Conservation (phyloP, 1,140 invertebrate genomes). For the Tetraneura akinire region DNA sequence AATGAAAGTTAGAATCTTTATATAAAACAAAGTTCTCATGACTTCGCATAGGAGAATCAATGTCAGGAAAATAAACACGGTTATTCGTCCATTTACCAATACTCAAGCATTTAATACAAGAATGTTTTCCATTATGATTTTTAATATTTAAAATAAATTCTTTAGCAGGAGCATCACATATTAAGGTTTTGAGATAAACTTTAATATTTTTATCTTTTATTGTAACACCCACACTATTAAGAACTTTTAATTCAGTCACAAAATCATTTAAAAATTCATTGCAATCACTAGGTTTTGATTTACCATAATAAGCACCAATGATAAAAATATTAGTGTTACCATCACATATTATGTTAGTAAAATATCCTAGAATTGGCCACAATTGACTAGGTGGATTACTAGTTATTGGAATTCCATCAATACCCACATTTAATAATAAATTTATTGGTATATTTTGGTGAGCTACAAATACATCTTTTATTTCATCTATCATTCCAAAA, state of each 20-base stretch:
- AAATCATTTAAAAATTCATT: neutral
- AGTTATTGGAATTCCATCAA: neutral
- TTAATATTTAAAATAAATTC: constrained; percentile 11
- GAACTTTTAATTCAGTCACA: neutral
- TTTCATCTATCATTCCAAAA: too few species aligned
- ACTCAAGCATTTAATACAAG: neutral
- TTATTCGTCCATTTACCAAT: neutral
- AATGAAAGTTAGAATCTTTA: neutral
- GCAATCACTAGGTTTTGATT: neutral
- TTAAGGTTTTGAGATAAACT: neutral
- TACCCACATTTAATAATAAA: neutral
- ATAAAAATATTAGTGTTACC: neutral
- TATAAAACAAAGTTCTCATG: neutral
- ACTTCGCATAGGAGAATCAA: neutral
- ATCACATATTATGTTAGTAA: neutral
- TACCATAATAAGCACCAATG: constrained; percentile 10
- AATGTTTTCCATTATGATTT: neutral
- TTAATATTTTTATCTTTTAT: neutral
- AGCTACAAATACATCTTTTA: too few species aligned
- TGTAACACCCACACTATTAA: neutral
- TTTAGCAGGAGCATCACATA: neutral
- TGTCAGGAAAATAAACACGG: neutral
- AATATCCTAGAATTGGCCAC: constrained; percentile 20
- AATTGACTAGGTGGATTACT: constrained; percentile 6
- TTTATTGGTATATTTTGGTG: too few species aligned